Percentiles rank a stretch among this genome's conserved stretches.
These are phyloP conservation scores for Ormia ochracea DNA, from an alignment of 2,888 invertebrate species.

Conservation along the genomic window DNA sequence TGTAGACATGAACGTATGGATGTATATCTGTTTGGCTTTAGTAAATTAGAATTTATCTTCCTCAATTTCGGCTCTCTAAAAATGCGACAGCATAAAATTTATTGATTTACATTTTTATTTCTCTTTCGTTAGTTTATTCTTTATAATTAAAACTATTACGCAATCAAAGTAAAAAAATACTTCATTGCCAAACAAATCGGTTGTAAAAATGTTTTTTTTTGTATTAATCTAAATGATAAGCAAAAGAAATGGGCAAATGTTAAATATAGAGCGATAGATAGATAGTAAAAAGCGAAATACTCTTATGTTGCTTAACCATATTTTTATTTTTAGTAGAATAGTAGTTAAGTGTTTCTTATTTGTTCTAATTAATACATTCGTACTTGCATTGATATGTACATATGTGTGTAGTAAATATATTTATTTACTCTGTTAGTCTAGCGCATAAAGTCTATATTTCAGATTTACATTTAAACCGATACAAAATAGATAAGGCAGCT, in stretches of 20 bases:
- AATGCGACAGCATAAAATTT: slow-evolving; percentile 16
- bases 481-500: no score
- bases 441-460: no score
- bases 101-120: slow-evolving; percentile 6
- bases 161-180: slow-evolving; percentile 58
- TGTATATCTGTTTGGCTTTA: slow-evolving; percentile 13
- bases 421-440: no score
- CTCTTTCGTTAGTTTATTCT: neutral
- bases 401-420: no score
- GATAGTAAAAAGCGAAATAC: neutral
- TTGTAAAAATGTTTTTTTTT: slow-evolving; percentile 3
- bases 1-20: neutral
- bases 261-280: neutral
- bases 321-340: no score
- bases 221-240: neutral
- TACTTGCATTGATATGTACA: no score
- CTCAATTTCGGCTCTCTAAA: slow-evolving; percentile 3
- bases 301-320: no score
- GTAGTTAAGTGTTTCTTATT: no score
- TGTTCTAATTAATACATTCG: no score
- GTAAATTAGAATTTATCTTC: slow-evolving; percentile 17
- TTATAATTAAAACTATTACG: slow-evolving; percentile 63
- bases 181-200: slow-evolving; percentile 6
- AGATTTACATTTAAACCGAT: no score
- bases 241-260: neutral